Conservation (phyloP, 2,797 vertebrate genomes). For the Acipenser transmontanus region DNA sequence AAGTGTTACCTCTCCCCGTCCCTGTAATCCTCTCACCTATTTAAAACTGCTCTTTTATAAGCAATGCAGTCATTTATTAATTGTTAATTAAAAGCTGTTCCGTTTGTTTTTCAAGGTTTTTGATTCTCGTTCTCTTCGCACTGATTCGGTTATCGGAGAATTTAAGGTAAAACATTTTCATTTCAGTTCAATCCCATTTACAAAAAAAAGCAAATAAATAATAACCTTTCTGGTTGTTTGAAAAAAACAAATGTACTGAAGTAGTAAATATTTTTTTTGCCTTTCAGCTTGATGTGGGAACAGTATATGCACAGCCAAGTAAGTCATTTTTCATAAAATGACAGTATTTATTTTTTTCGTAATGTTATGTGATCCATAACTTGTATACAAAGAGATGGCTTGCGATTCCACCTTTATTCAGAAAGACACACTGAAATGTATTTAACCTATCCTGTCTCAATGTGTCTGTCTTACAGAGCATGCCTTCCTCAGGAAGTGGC, state of each 20-base stretch:
- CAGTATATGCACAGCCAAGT: conserved; percentile 82
- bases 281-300: conserved; percentile 79
- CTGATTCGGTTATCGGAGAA: conserved; percentile 81
- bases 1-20: too few species aligned
- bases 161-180: conserved; percentile 70
- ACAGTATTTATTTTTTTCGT: neutral
- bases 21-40: too few species aligned
- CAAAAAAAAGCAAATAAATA: neutral
- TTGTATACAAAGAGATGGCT: neutral
- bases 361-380: neutral
- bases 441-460: neutral
- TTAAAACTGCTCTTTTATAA: too few species aligned
- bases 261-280: conserved; percentile 8
- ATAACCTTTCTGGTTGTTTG: conserved; percentile 7
- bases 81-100: too few species aligned
- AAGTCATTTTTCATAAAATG: conserved; percentile 45
- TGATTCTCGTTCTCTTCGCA: conserved; percentile 79
- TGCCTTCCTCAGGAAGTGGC: conserved; percentile 84
- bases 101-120: conserved; percentile 60
- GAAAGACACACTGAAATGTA: neutral
- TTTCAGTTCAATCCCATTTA: neutral
- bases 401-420: neutral
- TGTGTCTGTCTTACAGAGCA: conserved; percentile 58
- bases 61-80: too few species aligned
- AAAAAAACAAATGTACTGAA: conserved; percentile 1